Evolutionary conservation across 2,888 invertebrate genomes (phyloP).

Genomic region (Cosmia pyralina): DNA sequence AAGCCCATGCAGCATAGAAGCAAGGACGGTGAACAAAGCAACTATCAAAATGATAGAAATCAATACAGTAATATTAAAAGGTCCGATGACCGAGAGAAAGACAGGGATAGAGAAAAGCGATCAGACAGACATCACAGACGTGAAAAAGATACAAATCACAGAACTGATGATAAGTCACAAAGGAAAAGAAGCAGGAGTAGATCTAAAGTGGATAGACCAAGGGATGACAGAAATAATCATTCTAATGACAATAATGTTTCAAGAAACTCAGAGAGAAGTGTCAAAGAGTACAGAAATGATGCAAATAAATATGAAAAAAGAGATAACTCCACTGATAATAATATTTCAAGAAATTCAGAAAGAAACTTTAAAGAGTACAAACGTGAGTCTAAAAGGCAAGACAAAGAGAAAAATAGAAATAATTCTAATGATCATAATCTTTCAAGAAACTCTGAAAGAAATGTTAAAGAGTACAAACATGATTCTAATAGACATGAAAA

Average conservation of each 20-base stretch:
- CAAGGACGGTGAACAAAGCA: conserved; percentile 63
- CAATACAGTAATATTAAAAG: conserved; percentile 71
- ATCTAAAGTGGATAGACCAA: conserved; percentile 53
- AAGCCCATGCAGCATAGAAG: conserved; percentile 64
- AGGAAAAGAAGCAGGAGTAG: conserved; percentile 76
- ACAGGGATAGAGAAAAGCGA: conserved; percentile 62
- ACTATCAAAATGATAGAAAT: conserved; percentile 59
- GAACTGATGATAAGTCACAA: conserved; percentile 74
- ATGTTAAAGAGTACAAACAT: conserved; percentile 41
- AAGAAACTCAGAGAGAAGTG: conserved; percentile 46
- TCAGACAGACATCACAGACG: conserved; percentile 54
- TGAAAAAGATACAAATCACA: conserved; percentile 43
- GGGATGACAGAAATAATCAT: conserved; percentile 45
- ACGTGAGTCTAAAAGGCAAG: conserved; percentile 42
- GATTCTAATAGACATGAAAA: conserved; percentile 40
- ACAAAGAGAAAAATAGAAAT: conserved; percentile 43
- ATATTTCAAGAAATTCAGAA: conserved; percentile 37
- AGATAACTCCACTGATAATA: conserved; percentile 35
- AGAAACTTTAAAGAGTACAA: conserved; percentile 41
- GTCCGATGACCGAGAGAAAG: conserved; percentile 67
- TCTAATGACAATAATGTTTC: conserved; percentile 41
- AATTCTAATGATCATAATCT: conserved; percentile 32
- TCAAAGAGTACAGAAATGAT: conserved; percentile 38
- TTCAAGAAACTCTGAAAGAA: conserved; percentile 52
- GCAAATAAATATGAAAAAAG: conserved; percentile 41